Percentiles rank a stretch among this genome's conserved stretches.
phyloP scores from a whole-genome alignment of 2,113 vertebrate genomes.

The Megaptera novaeangliae region DNA sequence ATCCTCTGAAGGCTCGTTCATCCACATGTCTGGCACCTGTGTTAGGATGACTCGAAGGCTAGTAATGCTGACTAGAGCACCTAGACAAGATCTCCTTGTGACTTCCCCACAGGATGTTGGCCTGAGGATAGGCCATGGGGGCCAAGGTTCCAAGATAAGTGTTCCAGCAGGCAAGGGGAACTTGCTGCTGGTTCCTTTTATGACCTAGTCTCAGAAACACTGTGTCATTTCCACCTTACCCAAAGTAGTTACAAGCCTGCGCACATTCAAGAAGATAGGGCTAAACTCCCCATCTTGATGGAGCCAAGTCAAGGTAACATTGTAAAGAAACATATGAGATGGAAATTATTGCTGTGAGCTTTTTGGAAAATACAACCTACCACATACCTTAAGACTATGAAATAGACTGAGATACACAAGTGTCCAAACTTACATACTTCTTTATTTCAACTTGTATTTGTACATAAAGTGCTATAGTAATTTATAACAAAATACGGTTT shows the following conservation, averaged over 20 bases:
- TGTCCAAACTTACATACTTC: background rate
- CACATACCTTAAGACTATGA: background rate
- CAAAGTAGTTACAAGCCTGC: background rate
- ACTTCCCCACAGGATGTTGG: background rate
- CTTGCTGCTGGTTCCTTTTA: background rate
- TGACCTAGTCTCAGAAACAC: background rate
- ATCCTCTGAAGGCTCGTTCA: background rate
- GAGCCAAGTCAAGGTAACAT: background rate
- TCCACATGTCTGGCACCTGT: too few species aligned
- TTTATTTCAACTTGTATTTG: background rate
- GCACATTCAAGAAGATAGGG: background rate
- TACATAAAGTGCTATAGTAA: background rate
- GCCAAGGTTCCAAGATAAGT: background rate
- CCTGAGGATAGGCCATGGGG: accelerated
- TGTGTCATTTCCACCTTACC: background rate
- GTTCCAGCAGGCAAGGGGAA: background rate
- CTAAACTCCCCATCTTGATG: background rate
- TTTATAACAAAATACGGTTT: background rate
- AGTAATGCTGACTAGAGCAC: background rate
- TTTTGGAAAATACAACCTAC: background rate
- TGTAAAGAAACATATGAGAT: background rate
- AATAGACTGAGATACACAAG: background rate
- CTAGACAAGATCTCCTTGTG: background rate
- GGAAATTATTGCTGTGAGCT: background rate
- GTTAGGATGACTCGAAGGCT: background rate